Conservation (phyloP, 2,888 invertebrate species). For the Gonocerus acuteangulatus region DNA sequence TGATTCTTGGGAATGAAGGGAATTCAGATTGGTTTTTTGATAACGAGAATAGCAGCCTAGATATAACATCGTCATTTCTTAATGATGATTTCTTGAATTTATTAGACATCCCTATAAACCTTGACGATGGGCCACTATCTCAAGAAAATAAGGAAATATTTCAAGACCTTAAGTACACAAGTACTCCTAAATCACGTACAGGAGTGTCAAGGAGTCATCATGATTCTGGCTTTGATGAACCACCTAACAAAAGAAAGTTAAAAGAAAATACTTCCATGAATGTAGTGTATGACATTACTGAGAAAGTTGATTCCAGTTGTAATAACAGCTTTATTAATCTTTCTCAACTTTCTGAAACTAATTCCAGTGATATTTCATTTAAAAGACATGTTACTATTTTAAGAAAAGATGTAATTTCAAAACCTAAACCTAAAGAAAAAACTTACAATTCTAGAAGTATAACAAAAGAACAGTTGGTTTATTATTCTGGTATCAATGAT, state of each 20-base stretch:
- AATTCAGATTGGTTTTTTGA: conserved; percentile 10
- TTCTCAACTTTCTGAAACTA: background rate
- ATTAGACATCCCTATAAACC: conserved; percentile 3
- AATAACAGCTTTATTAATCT: conserved; percentile 3
- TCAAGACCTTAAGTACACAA: conserved; percentile 16
- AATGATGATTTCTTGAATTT: conserved; percentile 18
- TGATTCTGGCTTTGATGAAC: conserved; percentile 8
- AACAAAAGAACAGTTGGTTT: conserved; percentile 14
- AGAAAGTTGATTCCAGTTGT: background rate
- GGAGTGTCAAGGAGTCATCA: background rate
- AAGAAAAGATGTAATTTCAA: conserved; percentile 2
- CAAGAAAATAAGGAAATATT: conserved; percentile 19
- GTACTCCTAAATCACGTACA: conserved; percentile 12
- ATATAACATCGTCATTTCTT: background rate
- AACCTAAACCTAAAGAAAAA: background rate
- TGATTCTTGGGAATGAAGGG: conserved; percentile 5
- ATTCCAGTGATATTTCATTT: background rate
- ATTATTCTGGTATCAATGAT: conserved; percentile 17
- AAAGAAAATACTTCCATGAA: background rate
- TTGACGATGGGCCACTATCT: conserved; percentile 9
- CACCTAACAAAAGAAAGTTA: background rate
- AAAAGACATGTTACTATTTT: conserved; percentile 15
- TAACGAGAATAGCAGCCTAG: background rate
- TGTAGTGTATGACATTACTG: conserved; percentile 5
- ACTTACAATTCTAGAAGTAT: background rate